Percentiles rank a stretch among this genome's conserved stretches.
phyloP scores from a whole-genome alignment of 2,113 vertebrate genomes.

The Ancistrus triradiatus region DNA sequence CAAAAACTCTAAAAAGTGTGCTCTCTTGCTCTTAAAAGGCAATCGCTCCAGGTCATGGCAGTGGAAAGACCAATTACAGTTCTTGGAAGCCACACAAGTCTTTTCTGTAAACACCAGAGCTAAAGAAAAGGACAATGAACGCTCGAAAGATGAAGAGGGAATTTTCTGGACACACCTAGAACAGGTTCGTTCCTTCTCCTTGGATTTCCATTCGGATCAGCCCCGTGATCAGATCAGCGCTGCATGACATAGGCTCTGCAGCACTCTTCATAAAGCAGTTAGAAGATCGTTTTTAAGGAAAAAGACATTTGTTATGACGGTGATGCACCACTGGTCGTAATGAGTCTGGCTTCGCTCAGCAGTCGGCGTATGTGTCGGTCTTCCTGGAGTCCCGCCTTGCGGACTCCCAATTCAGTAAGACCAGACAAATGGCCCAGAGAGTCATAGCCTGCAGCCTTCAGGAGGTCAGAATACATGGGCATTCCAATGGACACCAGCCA shows the following conservation, averaged over 20 bases:
- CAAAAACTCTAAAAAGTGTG: conserved; percentile 58
- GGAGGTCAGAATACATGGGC: conserved; percentile 80
- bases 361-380: conserved; percentile 83
- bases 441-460: conserved; percentile 77
- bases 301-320: conserved; percentile 44
- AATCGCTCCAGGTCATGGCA: not conserved
- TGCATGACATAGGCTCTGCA: not conserved
- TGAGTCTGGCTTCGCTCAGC: conserved; percentile 77
- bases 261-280: not conserved
- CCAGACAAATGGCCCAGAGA: conserved; percentile 78
- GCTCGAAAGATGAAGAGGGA: conserved; percentile 12
- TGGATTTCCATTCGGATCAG: not conserved
- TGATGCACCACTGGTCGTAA: conserved; percentile 57
- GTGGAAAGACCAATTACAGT: conserved; percentile 56
- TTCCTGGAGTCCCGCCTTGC: conserved; percentile 84
- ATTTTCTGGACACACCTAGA: too few relatives aligned
- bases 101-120: conserved; percentile 58
- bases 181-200: not conserved
- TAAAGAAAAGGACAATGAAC: not conserved
- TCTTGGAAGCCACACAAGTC: conserved; percentile 51
- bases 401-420: conserved; percentile 78
- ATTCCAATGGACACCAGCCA: conserved; percentile 92
- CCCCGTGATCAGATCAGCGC: not conserved
- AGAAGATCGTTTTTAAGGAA: not conserved
- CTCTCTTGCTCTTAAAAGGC: conserved; percentile 64